Evolutionary conservation across 2,797 vertebrate genomes (phyloP).

Genomic region (Kryptolebias ocellatus): DNA sequence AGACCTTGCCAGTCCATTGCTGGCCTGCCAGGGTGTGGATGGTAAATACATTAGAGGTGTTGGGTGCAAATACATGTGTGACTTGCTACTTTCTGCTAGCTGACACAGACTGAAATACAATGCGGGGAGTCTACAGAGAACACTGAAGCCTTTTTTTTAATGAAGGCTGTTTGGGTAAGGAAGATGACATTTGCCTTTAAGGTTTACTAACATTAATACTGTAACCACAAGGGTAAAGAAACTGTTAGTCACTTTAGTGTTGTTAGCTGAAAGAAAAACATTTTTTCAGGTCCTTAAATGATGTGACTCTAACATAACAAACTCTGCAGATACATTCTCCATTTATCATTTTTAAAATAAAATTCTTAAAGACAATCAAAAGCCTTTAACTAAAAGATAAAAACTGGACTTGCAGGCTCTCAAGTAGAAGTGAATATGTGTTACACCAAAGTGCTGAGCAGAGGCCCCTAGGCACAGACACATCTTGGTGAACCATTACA

Average conservation of each 20-base stretch:
- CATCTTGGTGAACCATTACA: not conserved
- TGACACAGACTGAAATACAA: conserved; percentile 21
- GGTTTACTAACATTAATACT: not conserved
- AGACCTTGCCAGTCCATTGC: conserved; percentile 50
- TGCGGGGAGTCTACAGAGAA: conserved; percentile 1
- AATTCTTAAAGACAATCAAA: not conserved
- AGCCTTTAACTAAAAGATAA: not conserved
- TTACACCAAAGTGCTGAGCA: no score
- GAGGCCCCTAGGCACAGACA: not conserved
- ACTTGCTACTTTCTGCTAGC: conserved; percentile 26
- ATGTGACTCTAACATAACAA: conserved; percentile 19
- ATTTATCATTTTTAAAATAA: no score
- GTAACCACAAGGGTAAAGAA: conserved; percentile 13
- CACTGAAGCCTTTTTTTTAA: not conserved
- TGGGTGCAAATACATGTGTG: conserved; percentile 18
- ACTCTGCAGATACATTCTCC: no score
- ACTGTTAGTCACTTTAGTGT: conserved; percentile 17
- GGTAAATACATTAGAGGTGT: conserved; percentile 49
- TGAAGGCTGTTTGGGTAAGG: conserved; percentile 3
- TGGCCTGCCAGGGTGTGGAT: conserved; percentile 48
- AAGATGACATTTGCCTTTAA: not conserved
- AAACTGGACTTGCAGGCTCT: no score
- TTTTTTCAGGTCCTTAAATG: conserved; percentile 9
- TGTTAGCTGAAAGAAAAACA: no score
- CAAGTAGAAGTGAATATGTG: no score